Evolutionary conservation across 2,797 vertebrate genomes (phyloP), one percentile per base, ranked within the genome.

Genomic region (Anableps anableps): DNA sequence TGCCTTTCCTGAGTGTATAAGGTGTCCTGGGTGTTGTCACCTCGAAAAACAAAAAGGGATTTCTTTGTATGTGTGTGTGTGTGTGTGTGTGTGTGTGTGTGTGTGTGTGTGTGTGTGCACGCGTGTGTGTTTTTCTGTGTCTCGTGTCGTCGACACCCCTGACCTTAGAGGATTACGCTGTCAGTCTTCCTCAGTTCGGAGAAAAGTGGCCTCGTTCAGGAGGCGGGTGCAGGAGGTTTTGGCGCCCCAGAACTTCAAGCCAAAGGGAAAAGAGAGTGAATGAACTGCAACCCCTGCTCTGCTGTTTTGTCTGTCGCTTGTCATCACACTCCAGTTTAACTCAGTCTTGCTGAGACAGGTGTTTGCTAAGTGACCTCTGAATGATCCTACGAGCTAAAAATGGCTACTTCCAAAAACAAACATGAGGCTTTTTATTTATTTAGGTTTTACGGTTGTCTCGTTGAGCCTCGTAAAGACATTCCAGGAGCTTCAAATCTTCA

Each of bases 161-260:
- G 86, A 95, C 89, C 88, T 93, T 88, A 77, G 83, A 88, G 83
- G 88, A 85, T 86, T 90, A 90, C 88, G 89, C 89, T 93, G 92
- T 89, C 93, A 93, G 95, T 96, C 95, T 96, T 96, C 95, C 96
- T 93, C 83, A 29, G 83, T 91, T 84, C 86, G 83, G 90, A 58
- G 80, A 91, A 89, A 90, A 91, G 91, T 91, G 82, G 90, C 89
- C 91, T 92, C 87, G 77, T 85, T 80, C 71, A 62, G 80, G 80
- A 74, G 74, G 68, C 19, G 47, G 81, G 84, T 91, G 85, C 72
- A 83, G 83, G 82, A 85, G 3, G 29, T 45, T 64, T 29, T 53
- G 77, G 82, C 66, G 77, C 80, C 86, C 83, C 78, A 87, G 91
- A 82, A 86, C 91, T 91, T 92, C 81, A 93, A 94, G 89, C 92